Percentiles rank a stretch among this genome's conserved stretches.
Conservation (phyloP, 2,888 invertebrate species). For the Silvanus unidentatus region DNA sequence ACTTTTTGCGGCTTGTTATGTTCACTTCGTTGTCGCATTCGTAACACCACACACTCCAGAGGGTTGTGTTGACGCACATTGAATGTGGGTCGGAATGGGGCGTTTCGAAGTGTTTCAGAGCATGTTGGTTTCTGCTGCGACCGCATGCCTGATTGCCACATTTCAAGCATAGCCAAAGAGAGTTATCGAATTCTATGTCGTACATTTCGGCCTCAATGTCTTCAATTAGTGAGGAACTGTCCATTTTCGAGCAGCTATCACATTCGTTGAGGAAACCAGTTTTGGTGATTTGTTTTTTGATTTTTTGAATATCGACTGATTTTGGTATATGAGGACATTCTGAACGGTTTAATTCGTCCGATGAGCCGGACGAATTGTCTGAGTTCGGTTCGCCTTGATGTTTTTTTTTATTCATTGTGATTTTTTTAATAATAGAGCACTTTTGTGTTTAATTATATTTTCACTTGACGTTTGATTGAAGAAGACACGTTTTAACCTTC, state of each 20-base stretch:
- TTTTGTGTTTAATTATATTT: too few relatives aligned
- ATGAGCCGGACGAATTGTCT: constrained; percentile 67
- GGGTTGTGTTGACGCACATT: constrained; percentile 64
- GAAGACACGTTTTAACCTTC: too few relatives aligned
- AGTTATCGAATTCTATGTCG: constrained; percentile 47
- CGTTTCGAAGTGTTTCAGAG: constrained; percentile 65
- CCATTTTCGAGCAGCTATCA: constrained; percentile 39
- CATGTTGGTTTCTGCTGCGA: constrained; percentile 61
- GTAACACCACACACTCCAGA: constrained; percentile 75
- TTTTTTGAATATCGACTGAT: constrained; percentile 59
- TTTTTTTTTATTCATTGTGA: constrained; percentile 67
- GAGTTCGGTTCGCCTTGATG: constrained; percentile 62
- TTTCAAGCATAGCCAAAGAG: constrained; percentile 73
- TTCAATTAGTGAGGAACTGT: too few relatives aligned
- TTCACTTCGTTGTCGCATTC: constrained; percentile 67
- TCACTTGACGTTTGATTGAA: too few relatives aligned
- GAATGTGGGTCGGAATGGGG: constrained; percentile 73
- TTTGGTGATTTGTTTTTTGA: constrained; percentile 49
- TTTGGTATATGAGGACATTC: constrained; percentile 66
- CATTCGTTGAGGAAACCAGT: constrained; percentile 50
- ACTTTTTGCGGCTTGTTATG: constrained; percentile 53
- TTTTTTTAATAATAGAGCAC: not conserved
- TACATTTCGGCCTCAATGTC: constrained; percentile 29
- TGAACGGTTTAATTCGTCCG: constrained; percentile 59
- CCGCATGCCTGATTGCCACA: constrained; percentile 78